Evolutionary conservation across 35 echinoderm and acorn worm genomes (phyloP).

Genomic region (Apostichopus californicus): DNA sequence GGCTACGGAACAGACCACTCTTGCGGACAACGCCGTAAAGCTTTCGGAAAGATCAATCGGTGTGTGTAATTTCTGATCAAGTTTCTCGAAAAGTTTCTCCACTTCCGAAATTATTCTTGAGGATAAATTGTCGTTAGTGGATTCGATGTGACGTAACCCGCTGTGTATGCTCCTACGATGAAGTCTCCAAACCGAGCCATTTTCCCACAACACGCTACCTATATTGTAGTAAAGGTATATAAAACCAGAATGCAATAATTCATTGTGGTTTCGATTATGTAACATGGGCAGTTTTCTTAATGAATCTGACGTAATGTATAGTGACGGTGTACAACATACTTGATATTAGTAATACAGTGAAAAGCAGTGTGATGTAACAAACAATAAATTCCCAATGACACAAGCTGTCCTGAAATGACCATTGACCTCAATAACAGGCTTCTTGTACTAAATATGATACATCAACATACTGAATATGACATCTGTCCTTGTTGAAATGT

Average conservation of each 20-base stretch:
- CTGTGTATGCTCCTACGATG: slow-evolving; percentile 20
- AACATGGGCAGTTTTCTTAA: no score
- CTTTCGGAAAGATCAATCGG: slow-evolving; percentile 12
- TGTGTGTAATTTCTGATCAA: background rate
- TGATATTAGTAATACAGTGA: no score
- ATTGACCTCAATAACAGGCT: no score
- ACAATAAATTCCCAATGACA: no score
- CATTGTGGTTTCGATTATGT: background rate
- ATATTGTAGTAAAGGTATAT: background rate
- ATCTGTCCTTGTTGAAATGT: background rate
- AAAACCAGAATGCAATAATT: background rate
- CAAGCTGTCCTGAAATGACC: no score
- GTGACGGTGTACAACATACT: no score
- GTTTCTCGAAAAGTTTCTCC: background rate
- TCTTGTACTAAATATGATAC: no score
- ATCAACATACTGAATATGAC: background rate
- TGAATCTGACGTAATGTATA: background rate
- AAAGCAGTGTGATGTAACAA: no score
- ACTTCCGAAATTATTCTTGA: slow-evolving; percentile 18
- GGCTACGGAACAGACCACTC: slow-evolving; percentile 1
- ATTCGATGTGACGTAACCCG: slow-evolving; percentile 25
- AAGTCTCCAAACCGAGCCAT: slow-evolving; percentile 17
- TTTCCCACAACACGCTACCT: slow-evolving; percentile 50
- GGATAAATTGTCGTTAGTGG: background rate
- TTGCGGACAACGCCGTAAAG: background rate